Conservation (phyloP, 1,140 invertebrate genomes). For the Ceratoteleas bidentatus region DNA sequence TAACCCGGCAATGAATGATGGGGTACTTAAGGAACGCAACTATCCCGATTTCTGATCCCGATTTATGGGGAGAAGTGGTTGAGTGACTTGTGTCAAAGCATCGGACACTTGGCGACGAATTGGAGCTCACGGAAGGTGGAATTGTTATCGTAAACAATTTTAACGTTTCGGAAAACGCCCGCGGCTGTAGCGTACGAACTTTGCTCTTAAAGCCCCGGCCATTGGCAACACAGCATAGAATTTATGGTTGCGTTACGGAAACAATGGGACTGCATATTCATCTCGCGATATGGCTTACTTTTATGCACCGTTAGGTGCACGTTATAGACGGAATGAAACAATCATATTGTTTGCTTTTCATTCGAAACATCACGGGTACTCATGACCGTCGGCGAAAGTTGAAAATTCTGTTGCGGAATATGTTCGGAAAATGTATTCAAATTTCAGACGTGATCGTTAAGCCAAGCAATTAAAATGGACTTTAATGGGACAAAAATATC, state of each 20-base stretch:
- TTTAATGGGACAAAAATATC: constrained; percentile 38
- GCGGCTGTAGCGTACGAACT: constrained; percentile 15
- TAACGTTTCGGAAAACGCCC: constrained; percentile 35
- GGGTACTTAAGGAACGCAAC: constrained; percentile 21
- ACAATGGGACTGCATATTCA: constrained; percentile 51
- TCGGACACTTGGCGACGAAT: constrained; percentile 7
- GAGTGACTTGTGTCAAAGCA: constrained; percentile 13
- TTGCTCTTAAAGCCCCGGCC: constrained; percentile 26
- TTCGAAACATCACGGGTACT: constrained; percentile 16
- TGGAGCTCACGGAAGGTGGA: constrained; percentile 9
- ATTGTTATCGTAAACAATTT: constrained; percentile 55
- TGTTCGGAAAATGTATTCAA: constrained; percentile 15
- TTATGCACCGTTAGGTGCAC: constrained; percentile 39
- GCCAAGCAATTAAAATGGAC: constrained; percentile 15
- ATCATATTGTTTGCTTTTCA: constrained; percentile 45
- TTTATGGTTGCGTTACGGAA: constrained; percentile 35
- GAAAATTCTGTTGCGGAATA: constrained; percentile 28
- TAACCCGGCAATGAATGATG: constrained; percentile 15
- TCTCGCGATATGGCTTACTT: constrained; percentile 41
- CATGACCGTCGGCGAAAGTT: constrained; percentile 19
- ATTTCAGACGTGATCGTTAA: constrained; percentile 23
- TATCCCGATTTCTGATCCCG: constrained; percentile 18
- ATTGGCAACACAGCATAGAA: constrained; percentile 24
- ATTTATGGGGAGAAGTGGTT: constrained; percentile 24
- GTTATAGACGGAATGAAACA: constrained; percentile 47